Conservation (phyloP, 92 coral and sea anemone species). For the Bergia puertoricense region DNA sequence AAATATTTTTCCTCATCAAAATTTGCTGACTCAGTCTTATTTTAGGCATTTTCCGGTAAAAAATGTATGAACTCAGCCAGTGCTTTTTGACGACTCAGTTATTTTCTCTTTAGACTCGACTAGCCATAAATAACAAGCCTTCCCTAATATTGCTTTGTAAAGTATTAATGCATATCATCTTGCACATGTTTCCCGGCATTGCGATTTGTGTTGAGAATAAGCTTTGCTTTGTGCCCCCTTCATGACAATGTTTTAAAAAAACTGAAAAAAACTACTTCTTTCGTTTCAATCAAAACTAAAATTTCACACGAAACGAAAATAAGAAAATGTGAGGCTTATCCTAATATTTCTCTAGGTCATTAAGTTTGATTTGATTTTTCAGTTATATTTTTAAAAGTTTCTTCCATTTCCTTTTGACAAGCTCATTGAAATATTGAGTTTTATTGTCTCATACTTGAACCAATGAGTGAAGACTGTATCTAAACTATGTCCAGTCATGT, state of each 20-base stretch:
- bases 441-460: not conserved
- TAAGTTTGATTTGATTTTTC: not conserved
- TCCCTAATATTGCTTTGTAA: not conserved
- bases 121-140: too few species aligned
- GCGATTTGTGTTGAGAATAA: not conserved
- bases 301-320: not conserved
- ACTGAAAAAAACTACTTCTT: not conserved
- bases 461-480: not conserved
- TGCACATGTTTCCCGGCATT: not conserved
- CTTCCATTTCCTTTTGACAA: not conserved
- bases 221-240: not conserved
- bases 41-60: too few species aligned
- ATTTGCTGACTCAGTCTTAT: too few species aligned
- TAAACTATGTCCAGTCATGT: not conserved
- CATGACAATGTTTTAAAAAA: too few species aligned
- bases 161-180: not conserved
- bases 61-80: too few species aligned
- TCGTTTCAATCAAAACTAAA: not conserved
- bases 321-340: not conserved
- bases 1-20: too few species aligned
- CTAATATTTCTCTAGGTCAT: not conserved
- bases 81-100: too few species aligned
- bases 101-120: too few species aligned
- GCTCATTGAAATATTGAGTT: not conserved
- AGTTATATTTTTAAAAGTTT: not conserved